A percentile compares a stretch with the other conserved stretches of the same genome.
Evolutionary conservation across 1,140 invertebrate genomes (phyloP).

Genomic region (Euura lappo): DNA sequence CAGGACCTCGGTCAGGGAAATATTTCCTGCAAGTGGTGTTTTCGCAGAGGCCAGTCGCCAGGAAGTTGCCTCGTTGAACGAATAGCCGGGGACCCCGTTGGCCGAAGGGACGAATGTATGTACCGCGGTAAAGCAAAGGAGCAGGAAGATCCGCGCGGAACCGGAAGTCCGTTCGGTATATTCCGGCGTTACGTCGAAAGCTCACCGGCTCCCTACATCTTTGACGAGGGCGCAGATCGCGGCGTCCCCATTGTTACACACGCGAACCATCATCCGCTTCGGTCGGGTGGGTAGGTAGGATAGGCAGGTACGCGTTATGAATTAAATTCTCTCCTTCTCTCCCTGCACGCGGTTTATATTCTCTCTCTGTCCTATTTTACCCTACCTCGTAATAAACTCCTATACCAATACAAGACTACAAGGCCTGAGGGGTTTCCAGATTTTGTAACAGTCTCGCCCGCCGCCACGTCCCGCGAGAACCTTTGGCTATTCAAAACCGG

Average conservation of each 20-base stretch:
- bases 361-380: neutral
- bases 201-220: neutral
- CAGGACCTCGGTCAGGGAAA: neutral
- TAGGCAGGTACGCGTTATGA: too few relatives aligned
- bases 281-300: too few relatives aligned
- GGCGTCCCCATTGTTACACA: neutral
- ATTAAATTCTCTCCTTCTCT: too few relatives aligned
- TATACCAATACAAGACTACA: neutral
- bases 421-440: too few relatives aligned
- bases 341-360: too few relatives aligned
- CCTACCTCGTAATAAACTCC: neutral
- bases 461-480: neutral
- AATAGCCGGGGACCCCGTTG: neutral
- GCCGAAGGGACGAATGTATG: neutral
- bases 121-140: neutral
- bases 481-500: neutral
- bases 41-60: neutral
- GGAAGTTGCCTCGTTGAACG: neutral
- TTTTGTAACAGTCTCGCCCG: neutral
- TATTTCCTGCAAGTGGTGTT: neutral
- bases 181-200: neutral
- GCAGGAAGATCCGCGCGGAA: neutral
- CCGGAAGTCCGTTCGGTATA: slow-evolving; percentile 6
- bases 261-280: too few relatives aligned
- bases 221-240: neutral